Evolutionary conservation across 2,113 vertebrate genomes (phyloP).

Genomic region (Bagarius yarrelli): DNA sequence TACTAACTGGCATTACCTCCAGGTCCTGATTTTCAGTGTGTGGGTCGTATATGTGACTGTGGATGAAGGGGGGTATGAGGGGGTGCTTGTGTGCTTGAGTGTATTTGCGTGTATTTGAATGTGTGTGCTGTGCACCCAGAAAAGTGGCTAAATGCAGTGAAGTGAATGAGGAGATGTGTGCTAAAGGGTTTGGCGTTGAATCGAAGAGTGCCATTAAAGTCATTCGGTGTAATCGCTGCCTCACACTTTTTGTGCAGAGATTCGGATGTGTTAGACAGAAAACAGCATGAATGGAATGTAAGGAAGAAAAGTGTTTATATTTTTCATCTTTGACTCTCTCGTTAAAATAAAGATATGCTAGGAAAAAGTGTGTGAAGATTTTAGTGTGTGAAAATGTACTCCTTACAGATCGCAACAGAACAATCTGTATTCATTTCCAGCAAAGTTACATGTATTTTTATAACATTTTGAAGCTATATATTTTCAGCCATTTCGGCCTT

Average conservation of each 20-base stretch:
- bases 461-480: too few species aligned
- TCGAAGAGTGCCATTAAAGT: conserved; percentile 37
- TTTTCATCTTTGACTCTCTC: neutral
- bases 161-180: neutral
- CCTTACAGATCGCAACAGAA: neutral
- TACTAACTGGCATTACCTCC: conserved; percentile 36
- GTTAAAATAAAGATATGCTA: neutral
- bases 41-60: conserved; percentile 20
- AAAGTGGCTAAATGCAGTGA: conserved; percentile 21
- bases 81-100: conserved; percentile 7
- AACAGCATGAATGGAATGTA: neutral
- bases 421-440: neutral
- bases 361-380: neutral
- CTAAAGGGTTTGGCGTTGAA: conserved; percentile 26
- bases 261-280: neutral
- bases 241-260: neutral
- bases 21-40: conserved; percentile 30
- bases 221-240: conserved; percentile 32
- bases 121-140: neutral
- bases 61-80: conserved; percentile 8
- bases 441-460: neutral
- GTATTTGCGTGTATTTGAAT: conserved; percentile 17
- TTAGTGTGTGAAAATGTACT: neutral
- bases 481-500: too few species aligned
- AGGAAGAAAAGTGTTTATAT: neutral